These are phyloP conservation scores for Bombylius discolor DNA, from an alignment of 2,888 invertebrate genomes.

Conservation along the genomic window DNA sequence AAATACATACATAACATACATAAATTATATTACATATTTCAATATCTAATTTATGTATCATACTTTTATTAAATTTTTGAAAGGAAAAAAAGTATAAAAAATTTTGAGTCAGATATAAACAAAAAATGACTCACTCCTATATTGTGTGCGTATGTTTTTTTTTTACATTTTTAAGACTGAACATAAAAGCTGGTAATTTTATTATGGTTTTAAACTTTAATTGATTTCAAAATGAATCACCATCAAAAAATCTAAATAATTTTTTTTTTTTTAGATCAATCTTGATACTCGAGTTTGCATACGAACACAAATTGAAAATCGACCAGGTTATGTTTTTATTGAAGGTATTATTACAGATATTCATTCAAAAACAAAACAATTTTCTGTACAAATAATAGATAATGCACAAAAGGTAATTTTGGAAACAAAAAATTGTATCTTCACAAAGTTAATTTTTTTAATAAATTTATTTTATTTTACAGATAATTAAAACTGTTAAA, in stretches of 20 bases:
- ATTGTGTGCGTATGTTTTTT: not conserved
- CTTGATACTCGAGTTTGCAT: constrained; percentile 73
- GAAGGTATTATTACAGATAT: constrained; percentile 69
- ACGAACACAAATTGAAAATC: constrained; percentile 48
- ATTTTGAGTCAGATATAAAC: no score
- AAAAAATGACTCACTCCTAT: no score
- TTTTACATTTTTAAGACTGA: not conserved
- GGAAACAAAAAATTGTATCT: not conserved
- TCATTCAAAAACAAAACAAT: constrained; percentile 51
- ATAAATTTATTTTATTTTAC: not conserved
- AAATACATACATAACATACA: no score
- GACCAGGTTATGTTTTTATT: constrained; percentile 62
- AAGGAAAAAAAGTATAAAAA: no score
- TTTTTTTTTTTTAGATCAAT: constrained; percentile 44
- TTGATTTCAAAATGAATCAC: no score
- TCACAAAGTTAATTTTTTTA: not conserved
- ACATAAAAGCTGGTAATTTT: no score
- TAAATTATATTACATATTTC: no score
- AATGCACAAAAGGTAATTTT: constrained; percentile 21
- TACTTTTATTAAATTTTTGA: no score
- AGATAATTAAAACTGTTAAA: constrained; percentile 47
- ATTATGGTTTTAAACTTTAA: no score
- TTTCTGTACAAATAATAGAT: constrained; percentile 50
- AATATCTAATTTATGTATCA: no score
- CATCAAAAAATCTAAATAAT: no score